phyloP scores from a whole-genome alignment of 2,113 vertebrate species.

The Sapajus apella region DNA sequence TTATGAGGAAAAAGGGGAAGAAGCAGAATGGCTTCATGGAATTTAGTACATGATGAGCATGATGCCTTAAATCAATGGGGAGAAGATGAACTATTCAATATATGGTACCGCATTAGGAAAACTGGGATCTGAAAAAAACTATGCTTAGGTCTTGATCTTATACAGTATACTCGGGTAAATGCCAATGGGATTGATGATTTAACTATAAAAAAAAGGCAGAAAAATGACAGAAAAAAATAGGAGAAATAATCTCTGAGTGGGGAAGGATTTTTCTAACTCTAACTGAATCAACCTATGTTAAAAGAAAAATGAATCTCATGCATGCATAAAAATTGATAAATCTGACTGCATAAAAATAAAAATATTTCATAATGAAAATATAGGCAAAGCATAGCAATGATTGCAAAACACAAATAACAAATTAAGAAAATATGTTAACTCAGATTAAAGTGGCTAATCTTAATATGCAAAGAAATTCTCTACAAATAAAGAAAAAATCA shows the following conservation, averaged over 20 bases:
- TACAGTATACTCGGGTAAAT: neutral
- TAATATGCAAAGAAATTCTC: neutral
- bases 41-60: neutral
- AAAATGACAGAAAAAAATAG: slow-evolving; percentile 17
- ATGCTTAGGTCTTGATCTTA: neutral
- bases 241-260: neutral
- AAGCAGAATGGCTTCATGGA: neutral
- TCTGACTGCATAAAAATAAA: neutral
- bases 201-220: neutral
- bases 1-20: neutral
- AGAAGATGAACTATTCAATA: neutral
- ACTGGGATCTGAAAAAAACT: neutral
- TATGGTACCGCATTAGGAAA: neutral
- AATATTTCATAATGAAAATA: neutral
- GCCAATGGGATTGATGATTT: neutral
- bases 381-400: neutral
- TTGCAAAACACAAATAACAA: neutral
- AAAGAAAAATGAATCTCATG: neutral
- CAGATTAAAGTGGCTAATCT: neutral
- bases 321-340: neutral
- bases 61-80: neutral
- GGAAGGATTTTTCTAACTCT: neutral
- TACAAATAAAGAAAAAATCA: neutral
- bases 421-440: neutral
- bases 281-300: neutral